Base-by-base conservation (phyloP, 2,888 invertebrate genomes). In the Yponomeuta evonymella region DNA sequence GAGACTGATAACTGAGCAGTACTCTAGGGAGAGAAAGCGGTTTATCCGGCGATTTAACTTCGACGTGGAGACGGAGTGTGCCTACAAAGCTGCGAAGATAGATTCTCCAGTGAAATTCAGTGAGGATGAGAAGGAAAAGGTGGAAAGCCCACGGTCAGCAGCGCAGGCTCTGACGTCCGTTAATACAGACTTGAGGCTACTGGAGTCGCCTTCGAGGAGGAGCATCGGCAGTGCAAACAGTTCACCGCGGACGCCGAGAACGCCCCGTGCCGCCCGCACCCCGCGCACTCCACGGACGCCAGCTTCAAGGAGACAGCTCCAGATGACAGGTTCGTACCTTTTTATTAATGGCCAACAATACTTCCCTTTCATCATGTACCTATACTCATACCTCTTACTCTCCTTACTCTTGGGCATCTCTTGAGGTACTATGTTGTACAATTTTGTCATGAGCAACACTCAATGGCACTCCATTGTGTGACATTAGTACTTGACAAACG, bases 41-140 rank as follows among this genome's bases (percentile, higher is more conserved):
- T 94, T 95, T 78, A 91, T 93, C 71, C 89, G 90, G 73, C 86
- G 94, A 76, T 95, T 94, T 82, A 94, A 94, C 76, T 93, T 94
- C 71, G 94, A 94, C 76, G 84, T 94, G 48, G 90, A 92, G 72
- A 89, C 90, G 71, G 88, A 92, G 77, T 86, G 89, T 73, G 78
- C 85, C 1, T 88, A 85, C 70, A 90, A 88, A 74, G 80, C 85
- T 30, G 80, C 84, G 9, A 89, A 87, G 74, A 77, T 91, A 74
- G 91, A 92, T 72, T 90, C 92, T 23, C 90, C 91, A 8, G 90
- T 90, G 70, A 90, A 90, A 75, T 90, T 92, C 76, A 81, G 81
- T 76, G 90, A 88, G 71, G 89, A 89, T 70, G 86, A 90, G 74
- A 88, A 87, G 70, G 86, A 89, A 73, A 88, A 86, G 67, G 78